A percentile compares a stretch with the other conserved stretches of the same genome.
These are phyloP conservation scores for Galleria mellonella DNA, from an alignment of 1,140 invertebrate species.

Conservation along the genomic window DNA sequence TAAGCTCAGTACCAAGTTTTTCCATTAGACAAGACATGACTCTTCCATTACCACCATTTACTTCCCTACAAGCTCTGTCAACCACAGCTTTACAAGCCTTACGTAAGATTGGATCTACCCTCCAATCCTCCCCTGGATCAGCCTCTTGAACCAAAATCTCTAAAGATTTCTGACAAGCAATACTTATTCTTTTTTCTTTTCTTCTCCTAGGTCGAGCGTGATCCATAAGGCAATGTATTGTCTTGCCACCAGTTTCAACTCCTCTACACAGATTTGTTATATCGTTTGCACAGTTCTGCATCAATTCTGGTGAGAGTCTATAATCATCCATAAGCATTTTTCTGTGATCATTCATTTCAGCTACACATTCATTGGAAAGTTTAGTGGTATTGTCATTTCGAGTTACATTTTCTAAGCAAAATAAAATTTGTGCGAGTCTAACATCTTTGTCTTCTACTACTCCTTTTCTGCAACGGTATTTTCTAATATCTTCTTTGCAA, in stretches of 20 bases:
- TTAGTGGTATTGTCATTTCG: constrained; percentile 81
- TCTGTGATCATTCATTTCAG: constrained; percentile 93
- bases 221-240: constrained; percentile 97
- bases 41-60: constrained; percentile 80
- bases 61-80: constrained; percentile 80
- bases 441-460: constrained; percentile 88
- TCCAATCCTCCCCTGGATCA: constrained; percentile 92
- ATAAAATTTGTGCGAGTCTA: constrained; percentile 90
- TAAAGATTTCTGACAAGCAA: constrained; percentile 82
- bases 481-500: constrained; percentile 93
- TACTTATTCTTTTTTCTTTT: constrained; percentile 77
- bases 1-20: constrained; percentile 87
- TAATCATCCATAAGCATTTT: constrained; percentile 95
- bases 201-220: constrained; percentile 82
- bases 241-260: constrained; percentile 87
- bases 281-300: constrained; percentile 91
- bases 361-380: constrained; percentile 84
- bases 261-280: constrained; percentile 84
- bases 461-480: constrained; percentile 83
- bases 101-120: constrained; percentile 91
- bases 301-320: constrained; percentile 92
- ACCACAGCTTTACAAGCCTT: constrained; percentile 91
- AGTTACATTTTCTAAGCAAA: constrained; percentile 92
- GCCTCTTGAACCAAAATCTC: constrained; percentile 86
- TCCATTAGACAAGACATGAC: constrained; percentile 96